Evolutionary conservation across 2,113 vertebrate species (phyloP), one percentile per base, ranked within the genome.

Genomic region (Ancistrus triradiatus): DNA sequence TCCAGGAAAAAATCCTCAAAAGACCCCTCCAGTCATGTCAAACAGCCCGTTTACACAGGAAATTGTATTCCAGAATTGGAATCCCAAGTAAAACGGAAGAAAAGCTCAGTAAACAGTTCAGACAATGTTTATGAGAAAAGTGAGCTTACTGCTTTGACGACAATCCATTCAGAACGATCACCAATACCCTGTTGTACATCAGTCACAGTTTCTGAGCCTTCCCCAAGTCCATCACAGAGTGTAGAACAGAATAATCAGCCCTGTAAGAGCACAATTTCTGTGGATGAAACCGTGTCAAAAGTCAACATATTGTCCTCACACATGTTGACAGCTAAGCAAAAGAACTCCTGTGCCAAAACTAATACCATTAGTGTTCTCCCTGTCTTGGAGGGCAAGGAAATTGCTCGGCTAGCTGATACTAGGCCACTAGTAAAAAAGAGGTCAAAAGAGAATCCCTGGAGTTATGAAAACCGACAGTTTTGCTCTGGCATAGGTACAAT

Each of bases 401-500:
- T 58, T 58, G 21, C 55, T 25, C 37, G 38, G 28, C 38, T 58
- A 10, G 13, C 38, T 31, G 55, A 66, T 9, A 63, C 25, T 18
- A 58, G 44, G 24, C 21, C 53, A 4, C 35, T 49, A 9, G 19
- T 38, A 18, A 66, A 28, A 15, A 58, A 49, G 31, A 58, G 53
- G 6, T 58, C 25, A 58, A 42, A 22, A 42, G 35, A 50, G 14
- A 59, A 59, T 19, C 21, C 43, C 22, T 59, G 55, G 64, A 66
- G 31, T 66, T 66, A 66, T 59, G 64, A 66, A 66, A 66, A 50
- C 24, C 53, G 35, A 49, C 64, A 66, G 35, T 58, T 66, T 59
- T 42, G 17, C 64, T 10, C 35, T 22, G 64, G 59, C 27, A 19
- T 18, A 21, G 5, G 6, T 8, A 28, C 35, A 28, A 2, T 18